A percentile compares a stretch with the other conserved stretches of the same genome.
Evolutionary conservation across 1,140 invertebrate species (phyloP).

Genomic region (Polypedilum vanderplanki): DNA sequence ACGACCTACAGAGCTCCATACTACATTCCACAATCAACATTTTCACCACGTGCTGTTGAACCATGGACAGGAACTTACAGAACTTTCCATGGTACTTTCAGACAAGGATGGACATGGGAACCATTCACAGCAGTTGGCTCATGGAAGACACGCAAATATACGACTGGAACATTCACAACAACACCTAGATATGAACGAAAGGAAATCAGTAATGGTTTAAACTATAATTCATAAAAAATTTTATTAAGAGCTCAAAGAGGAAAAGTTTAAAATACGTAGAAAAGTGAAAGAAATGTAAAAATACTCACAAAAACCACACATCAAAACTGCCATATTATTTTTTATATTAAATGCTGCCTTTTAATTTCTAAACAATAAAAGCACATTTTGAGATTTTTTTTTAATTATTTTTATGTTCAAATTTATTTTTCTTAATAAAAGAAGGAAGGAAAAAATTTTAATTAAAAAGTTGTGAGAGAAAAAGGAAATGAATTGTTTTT

Average conservation of each 20-base stretch:
- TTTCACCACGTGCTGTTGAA: background rate
- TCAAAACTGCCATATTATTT: too few species aligned
- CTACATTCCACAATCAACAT: background rate
- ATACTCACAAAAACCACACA: too few species aligned
- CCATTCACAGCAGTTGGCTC: background rate
- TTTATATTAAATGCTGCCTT: too few species aligned
- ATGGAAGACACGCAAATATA: background rate
- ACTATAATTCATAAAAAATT: background rate
- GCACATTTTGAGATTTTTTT: too few species aligned
- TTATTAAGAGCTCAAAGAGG: too few species aligned
- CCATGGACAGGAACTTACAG: background rate
- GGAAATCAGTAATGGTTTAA: background rate
- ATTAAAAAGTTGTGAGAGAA: too few species aligned
- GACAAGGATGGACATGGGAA: background rate
- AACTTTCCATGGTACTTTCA: background rate
- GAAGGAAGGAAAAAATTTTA: too few species aligned
- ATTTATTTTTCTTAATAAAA: too few species aligned
- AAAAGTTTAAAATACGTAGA: background rate
- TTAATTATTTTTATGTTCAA: too few species aligned
- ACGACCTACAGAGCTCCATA: background rate
- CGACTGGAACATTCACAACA: background rate
- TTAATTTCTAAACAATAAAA: too few species aligned
- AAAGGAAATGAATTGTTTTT: too few species aligned
- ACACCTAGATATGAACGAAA: background rate
- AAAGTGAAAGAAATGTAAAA: too few species aligned